Evolutionary conservation across 1,140 invertebrate species (phyloP).

Genomic region (Leptopilina clavipes): DNA sequence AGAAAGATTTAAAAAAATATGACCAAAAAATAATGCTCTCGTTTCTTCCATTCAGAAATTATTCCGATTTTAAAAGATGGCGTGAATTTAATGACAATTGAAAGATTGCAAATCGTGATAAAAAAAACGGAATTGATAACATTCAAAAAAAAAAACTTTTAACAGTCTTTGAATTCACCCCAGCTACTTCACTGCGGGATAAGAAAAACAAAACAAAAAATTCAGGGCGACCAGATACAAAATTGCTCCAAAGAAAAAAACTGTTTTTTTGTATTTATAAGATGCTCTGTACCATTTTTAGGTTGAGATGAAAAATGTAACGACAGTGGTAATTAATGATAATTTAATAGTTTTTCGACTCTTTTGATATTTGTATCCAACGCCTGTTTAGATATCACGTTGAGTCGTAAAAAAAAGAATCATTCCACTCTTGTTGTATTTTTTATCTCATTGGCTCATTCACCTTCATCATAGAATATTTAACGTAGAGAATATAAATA

Average conservation of each 20-base stretch:
- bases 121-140: background rate
- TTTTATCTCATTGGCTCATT: slow-evolving; percentile 42
- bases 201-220: background rate
- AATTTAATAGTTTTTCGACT: background rate
- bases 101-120: background rate
- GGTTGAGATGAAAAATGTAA: slow-evolving; percentile 39
- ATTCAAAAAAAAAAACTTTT: no score
- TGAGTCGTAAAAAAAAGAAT: slow-evolving; percentile 8
- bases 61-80: background rate
- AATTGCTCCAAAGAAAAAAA: no score
- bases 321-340: slow-evolving; percentile 12
- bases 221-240: background rate
- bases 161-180: no score
- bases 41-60: slow-evolving; percentile 6
- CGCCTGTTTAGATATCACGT: slow-evolving; percentile 34
- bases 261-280: slow-evolving; percentile 50
- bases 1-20: slow-evolving; percentile 33
- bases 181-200: no score
- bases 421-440: slow-evolving; percentile 38
- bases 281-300: slow-evolving; percentile 51
- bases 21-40: slow-evolving; percentile 43
- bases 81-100: no score
- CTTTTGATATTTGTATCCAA: background rate
- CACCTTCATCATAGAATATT: slow-evolving; percentile 57
- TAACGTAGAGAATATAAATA: slow-evolving; percentile 52